Percentiles rank a stretch among this genome's conserved stretches.
Conservation (phyloP, 2,113 vertebrate genomes). For the Heliornis fulica region DNA sequence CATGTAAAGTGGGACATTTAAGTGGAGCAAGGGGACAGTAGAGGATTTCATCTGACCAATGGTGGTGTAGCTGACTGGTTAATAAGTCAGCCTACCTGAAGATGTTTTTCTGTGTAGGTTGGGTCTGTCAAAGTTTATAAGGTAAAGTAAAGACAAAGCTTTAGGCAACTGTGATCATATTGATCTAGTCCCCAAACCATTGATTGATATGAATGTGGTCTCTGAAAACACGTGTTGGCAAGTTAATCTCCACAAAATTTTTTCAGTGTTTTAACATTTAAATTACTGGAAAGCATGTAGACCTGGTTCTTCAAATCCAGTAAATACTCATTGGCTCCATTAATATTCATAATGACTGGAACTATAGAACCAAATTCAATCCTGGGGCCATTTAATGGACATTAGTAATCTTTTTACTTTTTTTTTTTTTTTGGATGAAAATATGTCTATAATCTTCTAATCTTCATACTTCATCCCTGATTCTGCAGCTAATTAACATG, state of each 20-base stretch:
- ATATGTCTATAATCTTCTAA: neutral
- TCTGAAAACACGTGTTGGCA: neutral
- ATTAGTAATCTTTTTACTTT: neutral
- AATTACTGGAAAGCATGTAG: neutral
- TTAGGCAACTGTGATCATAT: neutral
- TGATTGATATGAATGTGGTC: neutral
- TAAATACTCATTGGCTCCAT: neutral
- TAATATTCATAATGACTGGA: neutral
- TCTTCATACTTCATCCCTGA: neutral
- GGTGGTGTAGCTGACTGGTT: neutral
- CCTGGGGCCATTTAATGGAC: neutral
- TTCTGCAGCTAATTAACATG: neutral
- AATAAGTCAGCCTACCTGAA: neutral
- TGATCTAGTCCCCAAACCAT: accelerated
- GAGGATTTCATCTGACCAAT: neutral
- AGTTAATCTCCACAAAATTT: neutral
- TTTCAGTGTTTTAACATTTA: neutral
- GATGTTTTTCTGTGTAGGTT: neutral
- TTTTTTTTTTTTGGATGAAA: neutral
- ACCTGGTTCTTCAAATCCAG: neutral
- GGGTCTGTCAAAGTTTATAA: neutral
- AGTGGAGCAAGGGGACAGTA: neutral
- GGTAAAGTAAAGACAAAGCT: neutral
- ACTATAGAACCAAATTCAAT: neutral
- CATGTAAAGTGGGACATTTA: neutral